These are phyloP conservation scores for Pedetes capensis DNA, from an alignment of 2,113 vertebrate species.

Conservation along the genomic window DNA sequence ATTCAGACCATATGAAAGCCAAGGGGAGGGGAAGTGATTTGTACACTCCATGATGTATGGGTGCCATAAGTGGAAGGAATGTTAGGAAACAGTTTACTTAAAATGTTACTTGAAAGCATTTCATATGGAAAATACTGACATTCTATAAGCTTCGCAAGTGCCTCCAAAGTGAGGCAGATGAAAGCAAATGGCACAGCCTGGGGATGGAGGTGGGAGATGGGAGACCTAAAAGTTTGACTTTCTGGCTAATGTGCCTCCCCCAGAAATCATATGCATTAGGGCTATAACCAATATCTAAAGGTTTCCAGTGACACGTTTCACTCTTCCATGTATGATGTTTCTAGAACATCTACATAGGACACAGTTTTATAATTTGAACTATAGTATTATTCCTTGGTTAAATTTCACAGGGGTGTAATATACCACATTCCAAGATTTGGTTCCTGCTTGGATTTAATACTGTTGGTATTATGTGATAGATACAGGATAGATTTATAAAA, in stretches of 20 bases:
- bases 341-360: background rate
- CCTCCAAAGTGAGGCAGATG: background rate
- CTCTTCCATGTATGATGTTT: background rate
- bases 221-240: background rate
- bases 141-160: background rate
- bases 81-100: background rate
- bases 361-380: background rate
- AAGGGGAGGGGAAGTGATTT: background rate
- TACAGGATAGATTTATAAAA: background rate
- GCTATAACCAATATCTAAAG: accelerated
- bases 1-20: background rate
- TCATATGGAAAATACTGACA: background rate
- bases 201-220: background rate
- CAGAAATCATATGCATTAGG: accelerated
- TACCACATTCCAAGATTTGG: accelerated
- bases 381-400: background rate
- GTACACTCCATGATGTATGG: background rate
- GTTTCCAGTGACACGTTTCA: background rate
- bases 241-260: background rate
- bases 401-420: background rate
- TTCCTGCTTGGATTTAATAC: background rate
- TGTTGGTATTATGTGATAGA: background rate
- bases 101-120: background rate
- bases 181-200: background rate
- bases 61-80: background rate